These are phyloP conservation scores for Oreochromis grahami DNA, from an alignment of 2,797 vertebrate species.

Conservation along the genomic window DNA sequence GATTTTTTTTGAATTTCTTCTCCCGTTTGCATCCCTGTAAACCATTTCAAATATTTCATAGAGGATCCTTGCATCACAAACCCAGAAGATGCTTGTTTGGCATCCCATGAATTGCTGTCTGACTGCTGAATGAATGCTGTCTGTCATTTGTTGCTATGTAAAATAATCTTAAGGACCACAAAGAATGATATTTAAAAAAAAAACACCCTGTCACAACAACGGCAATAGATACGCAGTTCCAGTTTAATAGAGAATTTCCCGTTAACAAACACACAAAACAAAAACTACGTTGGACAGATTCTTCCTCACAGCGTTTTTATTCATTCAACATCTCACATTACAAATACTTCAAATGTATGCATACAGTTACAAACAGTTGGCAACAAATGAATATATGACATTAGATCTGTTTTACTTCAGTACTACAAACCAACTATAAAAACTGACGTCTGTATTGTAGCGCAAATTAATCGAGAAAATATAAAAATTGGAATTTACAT, in stretches of 20 bases:
- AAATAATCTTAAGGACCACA: background rate
- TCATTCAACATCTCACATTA: conserved; percentile 99
- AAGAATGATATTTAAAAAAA: too few relatives aligned
- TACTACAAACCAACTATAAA: conserved; percentile 99
- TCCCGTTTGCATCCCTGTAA: background rate
- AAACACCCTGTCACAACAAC: background rate
- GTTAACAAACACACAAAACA: background rate
- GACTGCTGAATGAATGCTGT: background rate
- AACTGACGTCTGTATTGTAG: conserved; percentile 95
- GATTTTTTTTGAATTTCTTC: background rate
- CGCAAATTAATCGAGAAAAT: conserved; percentile 98
- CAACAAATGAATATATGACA: conserved; percentile 99
- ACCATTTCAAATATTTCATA: background rate
- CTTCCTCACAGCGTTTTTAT: conserved; percentile 93
- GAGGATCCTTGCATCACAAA: background rate
- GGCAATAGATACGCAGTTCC: background rate
- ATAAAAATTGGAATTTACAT: conserved; percentile 96
- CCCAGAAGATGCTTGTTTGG: background rate
- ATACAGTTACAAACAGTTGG: conserved; percentile 99
- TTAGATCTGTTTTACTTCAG: conserved; percentile 94
- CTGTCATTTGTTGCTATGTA: background rate
- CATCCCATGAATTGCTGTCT: background rate
- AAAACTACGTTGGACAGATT: background rate
- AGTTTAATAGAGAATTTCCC: background rate
- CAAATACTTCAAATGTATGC: conserved; percentile 99